phyloP scores from a whole-genome alignment of 2,113 vertebrate species.

The Octodon degus region DNA sequence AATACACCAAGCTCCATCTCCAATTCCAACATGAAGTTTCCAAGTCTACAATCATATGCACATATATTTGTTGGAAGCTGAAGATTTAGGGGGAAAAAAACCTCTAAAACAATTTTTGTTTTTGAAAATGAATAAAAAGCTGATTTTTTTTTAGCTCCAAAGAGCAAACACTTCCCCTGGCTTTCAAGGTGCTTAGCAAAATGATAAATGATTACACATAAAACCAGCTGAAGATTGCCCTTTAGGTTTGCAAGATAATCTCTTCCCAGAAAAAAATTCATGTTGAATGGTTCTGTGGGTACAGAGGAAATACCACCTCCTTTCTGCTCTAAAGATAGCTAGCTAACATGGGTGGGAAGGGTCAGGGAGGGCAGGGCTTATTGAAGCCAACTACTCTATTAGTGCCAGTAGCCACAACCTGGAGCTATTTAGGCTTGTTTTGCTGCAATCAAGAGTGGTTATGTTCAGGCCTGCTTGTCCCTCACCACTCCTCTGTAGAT shows the following conservation, averaged over 20 bases:
- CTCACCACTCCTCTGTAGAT: not conserved
- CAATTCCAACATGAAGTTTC: not conserved
- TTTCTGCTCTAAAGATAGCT: slow-evolving; percentile 11
- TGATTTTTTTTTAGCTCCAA: not conserved
- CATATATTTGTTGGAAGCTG: not conserved
- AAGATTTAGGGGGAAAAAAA: not conserved
- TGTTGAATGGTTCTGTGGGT: slow-evolving; percentile 19
- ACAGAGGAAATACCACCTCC: not conserved
- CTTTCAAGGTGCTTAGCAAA: slow-evolving; percentile 63
- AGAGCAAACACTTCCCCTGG: slow-evolving; percentile 52
- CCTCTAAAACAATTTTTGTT: slow-evolving; percentile 42
- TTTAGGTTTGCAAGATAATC: slow-evolving; percentile 54
- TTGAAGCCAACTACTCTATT: not conserved
- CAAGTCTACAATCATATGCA: slow-evolving; percentile 27
- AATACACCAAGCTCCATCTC: not conserved
- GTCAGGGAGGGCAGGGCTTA: not conserved
- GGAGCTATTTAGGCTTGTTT: slow-evolving; percentile 30
- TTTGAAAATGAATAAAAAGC: slow-evolving; percentile 49
- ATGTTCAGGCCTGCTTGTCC: slow-evolving; percentile 11
- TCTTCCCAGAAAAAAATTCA: slow-evolving; percentile 59
- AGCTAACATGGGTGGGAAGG: not conserved
- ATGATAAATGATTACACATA: slow-evolving; percentile 65
- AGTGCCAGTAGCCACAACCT: not conserved
- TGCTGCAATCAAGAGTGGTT: slow-evolving; percentile 17
- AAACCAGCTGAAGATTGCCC: slow-evolving; percentile 23